Conservation (phyloP, 2,888 invertebrate genomes). For the Phrixothrix hirtus region DNA sequence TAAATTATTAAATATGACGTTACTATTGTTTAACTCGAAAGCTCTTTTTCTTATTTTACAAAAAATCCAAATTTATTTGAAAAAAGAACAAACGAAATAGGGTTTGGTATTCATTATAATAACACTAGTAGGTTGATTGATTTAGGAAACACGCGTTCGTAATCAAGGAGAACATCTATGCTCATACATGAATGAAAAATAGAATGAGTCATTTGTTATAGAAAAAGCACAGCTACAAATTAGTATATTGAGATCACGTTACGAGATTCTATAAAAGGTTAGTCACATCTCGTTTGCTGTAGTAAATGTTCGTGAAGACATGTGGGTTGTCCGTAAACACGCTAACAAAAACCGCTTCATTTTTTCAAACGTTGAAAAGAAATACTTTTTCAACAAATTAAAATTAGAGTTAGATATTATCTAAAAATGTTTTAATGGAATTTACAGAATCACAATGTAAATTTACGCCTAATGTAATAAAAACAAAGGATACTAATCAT, state of each 20-base stretch:
- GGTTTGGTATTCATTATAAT: no score
- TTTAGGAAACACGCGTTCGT: conserved; percentile 15
- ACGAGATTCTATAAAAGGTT: conserved; percentile 33
- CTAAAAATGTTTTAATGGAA: no score
- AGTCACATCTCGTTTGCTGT: conserved; percentile 29
- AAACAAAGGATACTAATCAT: no score
- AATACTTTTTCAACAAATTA: no score
- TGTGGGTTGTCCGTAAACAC: conserved; percentile 17
- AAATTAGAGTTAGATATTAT: no score
- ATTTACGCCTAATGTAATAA: background rate
- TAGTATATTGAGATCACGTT: conserved; percentile 39
- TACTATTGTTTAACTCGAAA: no score
- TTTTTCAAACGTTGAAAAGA: conserved; percentile 5
- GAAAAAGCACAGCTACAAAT: conserved; percentile 36
- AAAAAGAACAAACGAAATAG: no score
- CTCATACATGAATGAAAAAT: conserved; percentile 21
- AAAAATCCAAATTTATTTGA: no score
- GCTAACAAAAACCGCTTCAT: no score
- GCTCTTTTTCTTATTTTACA: no score
- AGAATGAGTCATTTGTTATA: conserved; percentile 12
- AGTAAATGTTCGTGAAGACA: conserved; percentile 18
- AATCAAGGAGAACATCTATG: conserved; percentile 17
- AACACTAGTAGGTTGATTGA: conserved; percentile 13
- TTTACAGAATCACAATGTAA: no score
- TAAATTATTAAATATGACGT: no score